Evolutionary conservation across 35 echinoderm and acorn worm genomes (phyloP).

Genomic region (Apostichopus parvimensis): DNA sequence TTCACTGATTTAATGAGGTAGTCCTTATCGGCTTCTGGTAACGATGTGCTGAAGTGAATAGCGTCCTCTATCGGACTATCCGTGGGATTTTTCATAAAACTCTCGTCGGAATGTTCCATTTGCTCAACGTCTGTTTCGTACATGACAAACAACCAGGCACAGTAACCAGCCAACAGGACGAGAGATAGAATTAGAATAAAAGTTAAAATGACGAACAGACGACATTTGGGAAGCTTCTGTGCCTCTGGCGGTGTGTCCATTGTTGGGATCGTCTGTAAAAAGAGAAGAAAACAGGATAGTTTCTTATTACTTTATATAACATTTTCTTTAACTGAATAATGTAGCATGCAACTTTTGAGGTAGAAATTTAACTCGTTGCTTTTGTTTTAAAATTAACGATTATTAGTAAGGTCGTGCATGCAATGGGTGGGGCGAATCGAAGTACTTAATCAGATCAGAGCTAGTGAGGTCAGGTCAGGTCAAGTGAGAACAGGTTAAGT

Average conservation of each 20-base stretch:
- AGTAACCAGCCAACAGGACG: conserved; percentile 21
- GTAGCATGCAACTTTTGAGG: no score
- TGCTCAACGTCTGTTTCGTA: conserved; percentile 13
- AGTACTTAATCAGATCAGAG: no score
- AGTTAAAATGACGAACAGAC: conserved; percentile 15
- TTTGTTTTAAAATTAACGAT: no score
- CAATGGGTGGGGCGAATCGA: no score
- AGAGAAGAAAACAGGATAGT: neutral
- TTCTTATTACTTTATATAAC: no score
- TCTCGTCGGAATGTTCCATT: neutral
- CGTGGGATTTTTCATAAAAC: no score
- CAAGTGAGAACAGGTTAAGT: no score
- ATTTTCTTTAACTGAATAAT: no score
- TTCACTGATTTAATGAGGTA: neutral
- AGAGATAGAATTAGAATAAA: neutral
- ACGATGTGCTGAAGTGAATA: neutral
- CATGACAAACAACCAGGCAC: conserved; percentile 36
- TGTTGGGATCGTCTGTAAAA: conserved; percentile 34
- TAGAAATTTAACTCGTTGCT: no score
- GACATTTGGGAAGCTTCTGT: conserved; percentile 36
- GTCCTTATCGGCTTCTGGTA: neutral
- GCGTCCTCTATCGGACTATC: no score
- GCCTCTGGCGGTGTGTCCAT: conserved; percentile 45
- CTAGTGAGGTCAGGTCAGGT: no score
- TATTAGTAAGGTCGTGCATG: no score